Evolutionary conservation across 2,113 vertebrate species (phyloP).

Genomic region (Labrus mixtus): DNA sequence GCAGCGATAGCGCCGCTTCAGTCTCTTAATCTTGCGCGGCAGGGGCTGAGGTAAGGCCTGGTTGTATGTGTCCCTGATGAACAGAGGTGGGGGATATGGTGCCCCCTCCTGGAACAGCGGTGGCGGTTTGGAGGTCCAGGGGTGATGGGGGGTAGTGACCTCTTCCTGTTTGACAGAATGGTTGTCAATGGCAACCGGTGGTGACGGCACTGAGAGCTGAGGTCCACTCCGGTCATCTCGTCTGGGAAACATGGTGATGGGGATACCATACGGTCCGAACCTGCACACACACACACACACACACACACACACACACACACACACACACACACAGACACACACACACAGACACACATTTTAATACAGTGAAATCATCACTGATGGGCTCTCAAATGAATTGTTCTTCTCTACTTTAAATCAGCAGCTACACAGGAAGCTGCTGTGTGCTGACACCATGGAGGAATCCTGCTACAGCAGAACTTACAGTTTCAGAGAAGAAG

Average conservation of each 20-base stretch:
- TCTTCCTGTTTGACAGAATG: slow-evolving; percentile 46
- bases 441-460: no score
- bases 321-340: slow-evolving; percentile 5
- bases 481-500: no score
- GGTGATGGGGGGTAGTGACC: slow-evolving; percentile 64
- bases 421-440: no score
- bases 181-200: neutral
- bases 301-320: neutral
- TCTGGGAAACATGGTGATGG: slow-evolving; percentile 94
- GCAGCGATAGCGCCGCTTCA: slow-evolving; percentile 94
- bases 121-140: slow-evolving; percentile 92
- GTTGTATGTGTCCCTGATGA: slow-evolving; percentile 99
- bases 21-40: slow-evolving; percentile 96
- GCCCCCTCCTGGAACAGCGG: slow-evolving; percentile 97
- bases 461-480: no score
- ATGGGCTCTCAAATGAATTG: no score
- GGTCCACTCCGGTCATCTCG: slow-evolving; percentile 91
- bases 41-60: slow-evolving; percentile 98
- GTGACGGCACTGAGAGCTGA: slow-evolving; percentile 85
- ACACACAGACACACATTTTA: no score
- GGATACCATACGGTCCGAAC: slow-evolving; percentile 98
- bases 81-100: slow-evolving; percentile 95
- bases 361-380: no score
- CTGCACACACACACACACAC: slow-evolving; percentile 71
- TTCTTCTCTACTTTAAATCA: no score